A percentile compares a stretch with the other conserved stretches of the same genome.
phyloP scores from a whole-genome alignment of 1,140 invertebrate genomes.

The Papilio helenus region DNA sequence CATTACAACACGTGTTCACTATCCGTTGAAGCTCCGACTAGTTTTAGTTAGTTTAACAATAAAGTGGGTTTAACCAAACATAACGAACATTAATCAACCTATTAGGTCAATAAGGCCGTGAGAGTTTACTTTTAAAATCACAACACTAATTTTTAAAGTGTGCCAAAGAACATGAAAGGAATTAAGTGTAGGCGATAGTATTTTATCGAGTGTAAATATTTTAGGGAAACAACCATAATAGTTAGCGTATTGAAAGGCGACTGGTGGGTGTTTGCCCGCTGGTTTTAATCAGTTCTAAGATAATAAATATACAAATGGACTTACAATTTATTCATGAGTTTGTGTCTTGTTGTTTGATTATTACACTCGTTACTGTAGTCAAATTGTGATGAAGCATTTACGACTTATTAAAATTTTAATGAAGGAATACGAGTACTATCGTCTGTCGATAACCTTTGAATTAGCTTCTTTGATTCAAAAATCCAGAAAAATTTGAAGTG shows the following conservation, averaged over 20 bases:
- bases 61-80: slow-evolving; percentile 12
- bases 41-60: slow-evolving; percentile 13
- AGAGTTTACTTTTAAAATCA: slow-evolving; percentile 14
- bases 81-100: slow-evolving; percentile 1
- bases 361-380: neutral
- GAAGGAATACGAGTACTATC: neutral
- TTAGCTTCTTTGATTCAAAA: no score
- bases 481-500: no score
- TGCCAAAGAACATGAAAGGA: slow-evolving; percentile 14
- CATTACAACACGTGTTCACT: neutral
- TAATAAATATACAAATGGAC: slow-evolving; percentile 11
- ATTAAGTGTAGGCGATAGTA: slow-evolving; percentile 17
- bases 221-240: slow-evolving; percentile 21
- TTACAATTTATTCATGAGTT: slow-evolving; percentile 30
- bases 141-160: slow-evolving; percentile 13
- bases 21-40: neutral
- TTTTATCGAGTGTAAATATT: slow-evolving; percentile 3
- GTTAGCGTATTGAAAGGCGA: neutral
- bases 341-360: slow-evolving; percentile 11
- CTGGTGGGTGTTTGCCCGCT: slow-evolving; percentile 25
- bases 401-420: neutral
- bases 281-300: slow-evolving; percentile 26
- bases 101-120: slow-evolving; percentile 21
- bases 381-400: neutral
- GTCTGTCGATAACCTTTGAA: neutral